Conservation (phyloP, 2,797 vertebrate genomes). For the Lophotriccus pileatus region DNA sequence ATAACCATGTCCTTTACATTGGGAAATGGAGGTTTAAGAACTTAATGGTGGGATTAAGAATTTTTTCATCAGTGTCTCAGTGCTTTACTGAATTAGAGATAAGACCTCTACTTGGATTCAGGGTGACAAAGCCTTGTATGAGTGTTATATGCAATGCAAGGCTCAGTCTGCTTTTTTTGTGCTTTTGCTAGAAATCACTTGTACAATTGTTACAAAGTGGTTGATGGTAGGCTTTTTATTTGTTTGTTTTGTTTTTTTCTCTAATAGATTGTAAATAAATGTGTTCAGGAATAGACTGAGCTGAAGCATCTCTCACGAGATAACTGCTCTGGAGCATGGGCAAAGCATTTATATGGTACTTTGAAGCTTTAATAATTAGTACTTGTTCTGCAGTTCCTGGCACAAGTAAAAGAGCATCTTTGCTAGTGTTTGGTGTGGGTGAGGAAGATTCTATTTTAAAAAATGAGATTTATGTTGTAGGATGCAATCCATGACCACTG, state of each 20-base stretch:
- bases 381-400: neutral
- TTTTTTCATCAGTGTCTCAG: neutral
- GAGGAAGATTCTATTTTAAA: neutral
- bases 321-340: neutral
- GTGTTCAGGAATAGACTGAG: neutral
- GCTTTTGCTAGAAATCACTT: neutral
- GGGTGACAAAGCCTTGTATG: neutral
- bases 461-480: neutral
- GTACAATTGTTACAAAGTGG: neutral
- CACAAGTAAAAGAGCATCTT: neutral
- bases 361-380: slow-evolving; percentile 9
- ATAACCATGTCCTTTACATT: neutral
- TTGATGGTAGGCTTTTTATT: neutral
- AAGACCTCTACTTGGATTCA: neutral
- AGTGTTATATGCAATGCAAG: fast-evolving
- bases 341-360: neutral
- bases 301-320: neutral
- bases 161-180: neutral
- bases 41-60: slow-evolving; percentile 11
- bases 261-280: neutral
- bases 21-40: neutral
- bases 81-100: neutral
- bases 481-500: neutral
- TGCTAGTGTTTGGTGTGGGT: neutral
- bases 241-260: neutral